Conservation (phyloP, 2,888 invertebrate genomes). For the Pediacus dermestoides region DNA sequence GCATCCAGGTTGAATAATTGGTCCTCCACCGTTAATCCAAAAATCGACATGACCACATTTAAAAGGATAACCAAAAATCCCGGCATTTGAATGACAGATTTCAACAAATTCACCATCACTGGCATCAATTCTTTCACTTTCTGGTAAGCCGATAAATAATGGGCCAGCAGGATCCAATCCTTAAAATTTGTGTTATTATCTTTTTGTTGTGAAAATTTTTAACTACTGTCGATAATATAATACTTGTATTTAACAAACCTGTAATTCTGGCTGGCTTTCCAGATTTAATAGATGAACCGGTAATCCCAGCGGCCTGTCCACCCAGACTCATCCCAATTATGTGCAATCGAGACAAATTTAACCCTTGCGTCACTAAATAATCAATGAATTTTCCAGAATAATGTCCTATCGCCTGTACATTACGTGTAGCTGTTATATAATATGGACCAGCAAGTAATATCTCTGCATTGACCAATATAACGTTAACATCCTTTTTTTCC, state of each 20-base stretch:
- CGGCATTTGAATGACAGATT: conserved; percentile 24
- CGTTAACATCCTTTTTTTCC: conserved; percentile 52
- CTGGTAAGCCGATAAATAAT: conserved; percentile 10
- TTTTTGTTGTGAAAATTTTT: not conserved
- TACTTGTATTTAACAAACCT: conserved; percentile 20
- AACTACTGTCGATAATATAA: too few species aligned
- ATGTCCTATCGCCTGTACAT: conserved; percentile 55
- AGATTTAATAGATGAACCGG: conserved; percentile 48
- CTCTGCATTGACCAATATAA: conserved; percentile 55
- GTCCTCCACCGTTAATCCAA: conserved; percentile 24
- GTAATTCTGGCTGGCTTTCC: conserved; percentile 27
- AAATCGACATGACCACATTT: conserved; percentile 20
- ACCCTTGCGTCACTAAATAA: conserved; percentile 53
- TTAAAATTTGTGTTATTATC: too few species aligned
- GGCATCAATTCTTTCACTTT: conserved; percentile 16
- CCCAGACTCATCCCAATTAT: conserved; percentile 47
- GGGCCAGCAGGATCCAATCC: conserved; percentile 27
- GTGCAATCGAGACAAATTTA: conserved; percentile 33
- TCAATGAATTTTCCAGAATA: conserved; percentile 54
- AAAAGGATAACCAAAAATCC: conserved; percentile 15
- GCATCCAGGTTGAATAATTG: conserved; percentile 22
- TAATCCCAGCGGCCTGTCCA: conserved; percentile 54
- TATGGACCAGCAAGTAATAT: conserved; percentile 55
- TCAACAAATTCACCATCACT: conserved; percentile 25
- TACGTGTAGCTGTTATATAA: conserved; percentile 53